phyloP scores from a whole-genome alignment of 2,113 vertebrate species.

The Tupaia chinensis region DNA sequence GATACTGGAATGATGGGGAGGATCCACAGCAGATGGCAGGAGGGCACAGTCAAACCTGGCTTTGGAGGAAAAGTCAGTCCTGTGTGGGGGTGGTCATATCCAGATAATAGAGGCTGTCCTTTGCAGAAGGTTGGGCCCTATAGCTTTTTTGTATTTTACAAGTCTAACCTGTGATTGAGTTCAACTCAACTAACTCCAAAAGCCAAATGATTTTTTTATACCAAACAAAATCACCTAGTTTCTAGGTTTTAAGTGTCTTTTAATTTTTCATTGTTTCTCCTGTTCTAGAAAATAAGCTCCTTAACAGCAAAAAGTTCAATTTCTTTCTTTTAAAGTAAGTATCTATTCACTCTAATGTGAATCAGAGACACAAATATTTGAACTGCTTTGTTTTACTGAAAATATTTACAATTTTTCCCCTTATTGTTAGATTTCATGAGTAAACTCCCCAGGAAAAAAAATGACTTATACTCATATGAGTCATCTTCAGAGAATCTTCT shows the following conservation, averaged over 20 bases:
- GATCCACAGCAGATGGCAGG: too few species aligned
- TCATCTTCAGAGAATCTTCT: slow-evolving; percentile 87
- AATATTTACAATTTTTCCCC: not conserved
- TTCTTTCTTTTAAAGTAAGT: not conserved
- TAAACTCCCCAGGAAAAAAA: slow-evolving; percentile 91
- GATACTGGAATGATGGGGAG: too few species aligned
- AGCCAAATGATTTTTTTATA: not conserved
- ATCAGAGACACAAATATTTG: not conserved
- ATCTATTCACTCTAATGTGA: not conserved
- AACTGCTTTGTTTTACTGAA: not conserved
- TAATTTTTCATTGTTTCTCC: not conserved
- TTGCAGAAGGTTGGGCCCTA: not conserved
- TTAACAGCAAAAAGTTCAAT: not conserved
- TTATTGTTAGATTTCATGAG: slow-evolving; percentile 91
- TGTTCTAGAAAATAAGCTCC: not conserved
- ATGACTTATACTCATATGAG: slow-evolving; percentile 91
- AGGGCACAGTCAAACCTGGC: too few species aligned
- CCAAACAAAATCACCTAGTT: not conserved
- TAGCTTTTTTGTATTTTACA: accelerated
- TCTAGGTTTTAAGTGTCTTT: not conserved
- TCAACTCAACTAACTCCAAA: not conserved
- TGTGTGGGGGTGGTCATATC: too few species aligned
- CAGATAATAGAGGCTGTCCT: too few species aligned
- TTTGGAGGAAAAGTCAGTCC: too few species aligned
- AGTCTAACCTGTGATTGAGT: not conserved